Conservation (phyloP, 2,888 invertebrate genomes). For the Phragmatobia fuliginosa region DNA sequence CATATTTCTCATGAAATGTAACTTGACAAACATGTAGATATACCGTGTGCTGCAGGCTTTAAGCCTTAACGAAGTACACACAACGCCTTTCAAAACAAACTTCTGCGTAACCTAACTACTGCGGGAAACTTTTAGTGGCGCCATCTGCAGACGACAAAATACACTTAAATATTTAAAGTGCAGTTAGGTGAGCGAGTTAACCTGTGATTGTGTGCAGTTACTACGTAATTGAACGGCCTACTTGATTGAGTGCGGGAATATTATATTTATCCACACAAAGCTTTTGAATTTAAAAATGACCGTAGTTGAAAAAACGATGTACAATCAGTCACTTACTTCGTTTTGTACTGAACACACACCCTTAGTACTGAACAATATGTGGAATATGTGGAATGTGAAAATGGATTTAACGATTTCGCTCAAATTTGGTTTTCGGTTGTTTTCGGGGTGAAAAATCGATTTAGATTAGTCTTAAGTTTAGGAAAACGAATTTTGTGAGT, state of each 20-base stretch:
- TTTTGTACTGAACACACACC: too few relatives aligned
- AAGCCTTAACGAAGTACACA: background rate
- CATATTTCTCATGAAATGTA: background rate
- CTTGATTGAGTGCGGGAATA: constrained; percentile 7
- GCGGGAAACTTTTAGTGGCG: constrained; percentile 5
- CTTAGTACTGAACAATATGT: background rate
- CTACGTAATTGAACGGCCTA: constrained; percentile 68
- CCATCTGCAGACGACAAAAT: constrained; percentile 47
- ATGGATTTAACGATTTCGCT: too few relatives aligned
- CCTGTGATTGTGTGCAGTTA: constrained; percentile 63
- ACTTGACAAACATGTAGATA: background rate
- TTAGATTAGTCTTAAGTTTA: too few relatives aligned
- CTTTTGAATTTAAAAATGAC: background rate
- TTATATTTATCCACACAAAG: constrained; percentile 5
- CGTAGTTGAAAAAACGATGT: background rate
- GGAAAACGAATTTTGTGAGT: too few relatives aligned
- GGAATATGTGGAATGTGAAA: too few relatives aligned
- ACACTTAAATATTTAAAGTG: constrained; percentile 70
- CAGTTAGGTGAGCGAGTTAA: constrained; percentile 69
- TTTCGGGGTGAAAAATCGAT: too few relatives aligned
- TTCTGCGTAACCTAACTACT: constrained; percentile 19
- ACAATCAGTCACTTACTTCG: background rate
- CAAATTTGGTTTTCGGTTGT: too few relatives aligned
- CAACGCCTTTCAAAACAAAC: background rate
- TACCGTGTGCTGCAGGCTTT: background rate